Evolutionary conservation across 2,888 invertebrate species (phyloP), one percentile per base, ranked within the genome.

Genomic region (Dryobota labecula): DNA sequence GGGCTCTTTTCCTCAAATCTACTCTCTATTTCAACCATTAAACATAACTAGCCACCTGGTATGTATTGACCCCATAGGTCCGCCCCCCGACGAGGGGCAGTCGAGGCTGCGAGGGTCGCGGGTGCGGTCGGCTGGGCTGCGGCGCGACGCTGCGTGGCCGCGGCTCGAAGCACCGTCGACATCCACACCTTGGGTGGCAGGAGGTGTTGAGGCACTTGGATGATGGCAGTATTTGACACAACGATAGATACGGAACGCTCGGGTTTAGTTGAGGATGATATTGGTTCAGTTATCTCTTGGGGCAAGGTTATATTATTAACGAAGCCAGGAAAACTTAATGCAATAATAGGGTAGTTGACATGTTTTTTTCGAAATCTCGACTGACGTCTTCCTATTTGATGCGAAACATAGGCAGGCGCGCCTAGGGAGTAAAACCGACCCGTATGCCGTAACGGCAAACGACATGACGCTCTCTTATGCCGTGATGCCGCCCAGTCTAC

Each of bases 101-200:
- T n/a, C 84, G 86, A 45, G 85, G 84, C 68, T 80, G 84, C 64
- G 85, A 58, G 30, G 85, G 82, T 5, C 81, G 78, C 20, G 86
- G 77, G 63, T 74, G 73, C 24, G 84, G 80, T 49, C 82, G 87
- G 76, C 73, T 87, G 64, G 81, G 76, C 77, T 81, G 88, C 82
- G 89, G 89, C 78, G 89, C 90, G 84, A 87, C 89, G 83, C 87
- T 88, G 76, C 89, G 88, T 73, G 92, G 88, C 71, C 90, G 92
- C 83, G 93, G 93, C 89, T 93, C 91, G 93, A 88, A 91, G 89
- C 92, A 92, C 71, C 90, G 91, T 79, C 92, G 93, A 86, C 92
- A 92, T 71, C 94, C 94, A 91, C 94, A 94, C 92, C 80, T 80
- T 83, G n/a, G 53, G 20, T 45, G 30, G 38, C 18, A 76, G 18